Percentiles rank a stretch among this genome's conserved stretches.
phyloP scores from a whole-genome alignment of 1,140 invertebrate genomes.

The Brachionus calyciflorus region DNA sequence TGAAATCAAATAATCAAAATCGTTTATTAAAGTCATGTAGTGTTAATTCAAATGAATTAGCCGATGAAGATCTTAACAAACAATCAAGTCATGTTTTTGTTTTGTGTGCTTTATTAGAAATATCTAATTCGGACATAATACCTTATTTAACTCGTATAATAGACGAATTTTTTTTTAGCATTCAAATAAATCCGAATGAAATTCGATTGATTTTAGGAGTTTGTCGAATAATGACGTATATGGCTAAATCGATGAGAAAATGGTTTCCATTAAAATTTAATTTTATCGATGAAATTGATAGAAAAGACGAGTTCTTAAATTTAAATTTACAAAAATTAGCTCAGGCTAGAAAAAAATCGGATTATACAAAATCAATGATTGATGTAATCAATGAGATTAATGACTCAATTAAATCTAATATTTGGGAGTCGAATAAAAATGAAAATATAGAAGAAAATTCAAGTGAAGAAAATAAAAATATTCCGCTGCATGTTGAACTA shows the following conservation, averaged over 20 bases:
- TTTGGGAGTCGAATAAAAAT: too few species aligned
- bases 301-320: neutral
- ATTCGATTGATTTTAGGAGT: conserved; percentile 4
- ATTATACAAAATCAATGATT: neutral
- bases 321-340: conserved; percentile 24
- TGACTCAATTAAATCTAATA: neutral
- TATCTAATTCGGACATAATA: conserved; percentile 9
- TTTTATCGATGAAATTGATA: neutral
- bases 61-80: conserved; percentile 13
- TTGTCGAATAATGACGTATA: neutral
- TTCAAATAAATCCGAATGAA: conserved; percentile 22
- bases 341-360: conserved; percentile 4
- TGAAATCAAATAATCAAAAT: conserved; percentile 16
- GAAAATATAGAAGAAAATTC: neutral
- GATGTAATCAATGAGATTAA: neutral
- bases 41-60: too few species aligned
- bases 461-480: neutral
- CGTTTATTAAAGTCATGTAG: neutral
- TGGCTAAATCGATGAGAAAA: neutral
- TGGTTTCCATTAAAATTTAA: conserved; percentile 33
- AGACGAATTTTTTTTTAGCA: conserved; percentile 31
- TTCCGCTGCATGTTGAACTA: conserved; percentile 7
- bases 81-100: conserved; percentile 28
- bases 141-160: conserved; percentile 10
- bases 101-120: conserved; percentile 33